phyloP scores from a whole-genome alignment of 2,797 vertebrate genomes.

The Coregonus sp. region DNA sequence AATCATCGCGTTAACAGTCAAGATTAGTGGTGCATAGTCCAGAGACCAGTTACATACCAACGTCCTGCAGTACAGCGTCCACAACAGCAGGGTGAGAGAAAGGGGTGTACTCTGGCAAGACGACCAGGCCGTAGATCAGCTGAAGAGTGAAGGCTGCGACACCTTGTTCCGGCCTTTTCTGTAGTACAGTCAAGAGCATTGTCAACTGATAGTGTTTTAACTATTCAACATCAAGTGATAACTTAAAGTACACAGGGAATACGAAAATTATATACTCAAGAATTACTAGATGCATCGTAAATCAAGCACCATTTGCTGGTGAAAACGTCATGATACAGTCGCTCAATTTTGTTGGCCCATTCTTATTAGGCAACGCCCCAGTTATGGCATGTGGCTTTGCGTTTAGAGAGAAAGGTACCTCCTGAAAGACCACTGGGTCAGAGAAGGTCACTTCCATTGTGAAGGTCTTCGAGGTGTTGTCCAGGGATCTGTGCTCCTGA shows the following conservation, averaged over 20 bases:
- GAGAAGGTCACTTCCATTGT: slow-evolving; percentile 65
- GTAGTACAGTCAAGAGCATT: slow-evolving; percentile 1
- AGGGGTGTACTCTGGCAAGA: slow-evolving; percentile 46
- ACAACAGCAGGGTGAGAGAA: slow-evolving; percentile 53
- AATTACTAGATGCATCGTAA: background rate
- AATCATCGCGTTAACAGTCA: too few relatives aligned
- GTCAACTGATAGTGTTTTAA: too few relatives aligned
- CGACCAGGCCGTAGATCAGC: slow-evolving; percentile 58
- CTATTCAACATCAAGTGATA: too few relatives aligned
- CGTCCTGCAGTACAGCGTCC: slow-evolving; percentile 36
- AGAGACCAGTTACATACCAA: slow-evolving; percentile 41
- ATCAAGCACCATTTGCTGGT: too few relatives aligned
- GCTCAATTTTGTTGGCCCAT: too few relatives aligned
- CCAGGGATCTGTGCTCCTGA: slow-evolving; percentile 46
- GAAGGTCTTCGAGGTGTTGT: slow-evolving; percentile 54
- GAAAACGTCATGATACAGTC: too few relatives aligned
- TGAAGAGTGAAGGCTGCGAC: slow-evolving; percentile 44
- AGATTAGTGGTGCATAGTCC: too few relatives aligned
- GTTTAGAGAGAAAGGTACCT: slow-evolving; percentile 37
- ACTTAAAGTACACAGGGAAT: too few relatives aligned
- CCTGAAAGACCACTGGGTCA: slow-evolving; percentile 50
- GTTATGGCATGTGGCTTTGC: background rate
- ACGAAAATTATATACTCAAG: background rate
- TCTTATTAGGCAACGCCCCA: background rate
- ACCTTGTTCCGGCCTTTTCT: slow-evolving; percentile 19